Percentiles rank a stretch among this genome's conserved stretches.
Evolutionary conservation across 2,888 invertebrate species (phyloP).

Genomic region (Erebia palarica): DNA sequence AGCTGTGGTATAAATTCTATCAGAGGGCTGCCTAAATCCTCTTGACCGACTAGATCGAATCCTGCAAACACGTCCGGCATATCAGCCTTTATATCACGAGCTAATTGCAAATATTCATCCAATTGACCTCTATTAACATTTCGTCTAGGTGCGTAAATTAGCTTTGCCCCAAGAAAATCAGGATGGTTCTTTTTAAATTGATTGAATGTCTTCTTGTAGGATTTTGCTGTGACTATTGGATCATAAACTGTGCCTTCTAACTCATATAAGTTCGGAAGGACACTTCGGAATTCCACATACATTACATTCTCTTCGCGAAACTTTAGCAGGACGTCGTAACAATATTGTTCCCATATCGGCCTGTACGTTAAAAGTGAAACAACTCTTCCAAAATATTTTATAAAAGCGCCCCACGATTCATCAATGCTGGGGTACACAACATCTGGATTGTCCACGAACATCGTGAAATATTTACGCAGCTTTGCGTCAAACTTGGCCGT

Average conservation of each 20-base stretch:
- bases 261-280: conserved; percentile 85
- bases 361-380: conserved; percentile 82
- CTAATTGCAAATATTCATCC: conserved; percentile 67
- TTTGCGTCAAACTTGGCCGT: conserved; percentile 74
- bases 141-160: conserved; percentile 86
- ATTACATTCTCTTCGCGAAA: conserved; percentile 86
- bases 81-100: conserved; percentile 63
- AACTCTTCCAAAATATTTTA: conserved; percentile 79
- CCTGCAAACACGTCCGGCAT: conserved; percentile 88
- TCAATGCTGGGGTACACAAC: conserved; percentile 76
- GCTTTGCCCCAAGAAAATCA: conserved; percentile 85
- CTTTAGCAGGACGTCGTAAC: conserved; percentile 84
- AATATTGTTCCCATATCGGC: conserved; percentile 85
- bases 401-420: conserved; percentile 83
- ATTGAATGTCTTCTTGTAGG: conserved; percentile 81
- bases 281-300: conserved; percentile 87
- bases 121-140: conserved; percentile 63
- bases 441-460: conserved; percentile 77
- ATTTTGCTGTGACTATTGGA: conserved; percentile 79
- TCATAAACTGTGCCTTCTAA: conserved; percentile 83
- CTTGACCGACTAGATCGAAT: conserved; percentile 91
- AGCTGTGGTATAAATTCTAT: conserved; percentile 83
- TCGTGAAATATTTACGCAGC: conserved; percentile 78
- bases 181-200: conserved; percentile 83
- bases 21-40: conserved; percentile 86